phyloP scores from a whole-genome alignment of 64 coral and sea anemone species.

The Pachyseris speciosa region DNA sequence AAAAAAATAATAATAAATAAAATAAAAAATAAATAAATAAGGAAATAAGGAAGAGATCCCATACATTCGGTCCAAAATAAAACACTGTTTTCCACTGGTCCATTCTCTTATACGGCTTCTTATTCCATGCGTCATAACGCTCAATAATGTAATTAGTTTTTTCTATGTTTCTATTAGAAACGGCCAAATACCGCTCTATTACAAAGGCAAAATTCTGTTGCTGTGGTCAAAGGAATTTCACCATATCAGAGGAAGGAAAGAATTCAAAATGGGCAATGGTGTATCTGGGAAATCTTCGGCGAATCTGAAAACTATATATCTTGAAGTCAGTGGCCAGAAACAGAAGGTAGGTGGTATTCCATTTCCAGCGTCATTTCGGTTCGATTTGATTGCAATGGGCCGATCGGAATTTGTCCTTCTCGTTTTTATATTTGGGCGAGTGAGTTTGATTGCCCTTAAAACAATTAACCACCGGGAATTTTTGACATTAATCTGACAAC shows the following conservation, averaged over 20 bases:
- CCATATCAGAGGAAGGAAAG: too few species aligned
- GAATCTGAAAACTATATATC: constrained; percentile 37
- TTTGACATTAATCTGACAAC: not conserved
- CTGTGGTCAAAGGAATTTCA: not conserved
- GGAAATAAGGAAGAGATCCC: too few species aligned
- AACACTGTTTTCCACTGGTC: too few species aligned
- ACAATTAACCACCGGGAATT: too few species aligned
- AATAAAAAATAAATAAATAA: too few species aligned
- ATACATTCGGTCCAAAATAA: too few species aligned
- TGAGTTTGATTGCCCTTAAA: not conserved
- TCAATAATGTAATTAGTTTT: not conserved
- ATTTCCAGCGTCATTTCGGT: not conserved
- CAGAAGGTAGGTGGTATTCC: constrained; percentile 32
- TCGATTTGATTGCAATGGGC: not conserved
- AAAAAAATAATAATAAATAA: too few species aligned
- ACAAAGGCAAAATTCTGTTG: not conserved
- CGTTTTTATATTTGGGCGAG: not conserved
- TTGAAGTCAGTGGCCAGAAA: constrained; percentile 32
- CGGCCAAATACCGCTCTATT: not conserved
- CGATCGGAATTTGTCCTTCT: not conserved
- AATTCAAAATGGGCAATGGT: constrained; percentile 26
- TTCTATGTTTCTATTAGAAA: not conserved
- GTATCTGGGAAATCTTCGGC: constrained; percentile 37
- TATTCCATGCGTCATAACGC: not conserved
- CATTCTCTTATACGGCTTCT: not conserved